Percentiles rank a stretch among this genome's conserved stretches.
phyloP scores from a whole-genome alignment of 2,113 vertebrate genomes.

The Stigmatopora nigra region DNA sequence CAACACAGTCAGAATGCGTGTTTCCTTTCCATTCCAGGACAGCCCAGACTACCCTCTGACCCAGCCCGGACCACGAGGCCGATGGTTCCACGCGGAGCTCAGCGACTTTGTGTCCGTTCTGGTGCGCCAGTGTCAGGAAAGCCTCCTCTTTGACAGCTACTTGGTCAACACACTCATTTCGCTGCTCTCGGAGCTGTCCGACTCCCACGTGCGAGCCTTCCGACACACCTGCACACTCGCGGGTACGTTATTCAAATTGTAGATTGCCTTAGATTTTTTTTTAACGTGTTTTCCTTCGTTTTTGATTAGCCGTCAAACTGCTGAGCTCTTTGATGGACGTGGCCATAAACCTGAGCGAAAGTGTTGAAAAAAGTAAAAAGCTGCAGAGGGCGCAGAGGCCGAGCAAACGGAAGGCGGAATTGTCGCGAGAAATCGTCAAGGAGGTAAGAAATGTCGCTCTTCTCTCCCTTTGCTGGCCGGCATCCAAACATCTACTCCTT shows the following conservation, averaged over 20 bases:
- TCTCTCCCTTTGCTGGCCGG: background rate
- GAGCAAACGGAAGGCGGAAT: slow-evolving; percentile 68
- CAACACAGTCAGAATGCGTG: background rate
- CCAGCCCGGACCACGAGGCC: slow-evolving; percentile 78
- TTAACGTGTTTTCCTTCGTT: background rate
- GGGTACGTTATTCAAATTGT: slow-evolving; percentile 55
- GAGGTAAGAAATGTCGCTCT: slow-evolving; percentile 66
- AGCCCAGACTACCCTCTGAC: slow-evolving; percentile 79
- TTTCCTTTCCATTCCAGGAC: slow-evolving; percentile 54
- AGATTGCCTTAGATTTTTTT: background rate
- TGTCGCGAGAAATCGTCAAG: slow-evolving; percentile 72
- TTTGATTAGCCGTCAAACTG: slow-evolving; percentile 77
- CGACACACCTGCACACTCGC: slow-evolving; percentile 89
- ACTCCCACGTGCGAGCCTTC: slow-evolving; percentile 80
- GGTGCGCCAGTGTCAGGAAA: slow-evolving; percentile 78
- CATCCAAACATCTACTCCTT: slow-evolving; percentile 1
- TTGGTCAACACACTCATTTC: slow-evolving; percentile 82
- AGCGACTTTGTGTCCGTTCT: slow-evolving; percentile 83
- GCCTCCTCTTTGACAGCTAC: slow-evolving; percentile 79
- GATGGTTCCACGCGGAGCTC: slow-evolving; percentile 82
- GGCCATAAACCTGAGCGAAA: slow-evolving; percentile 72
- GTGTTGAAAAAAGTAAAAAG: slow-evolving; percentile 74
- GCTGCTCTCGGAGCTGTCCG: slow-evolving; percentile 77
- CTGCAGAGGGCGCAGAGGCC: slow-evolving; percentile 74
- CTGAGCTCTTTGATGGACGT: slow-evolving; percentile 74